phyloP scores from a whole-genome alignment of 1,140 invertebrate species.

The Leptestheria dahalacensis region DNA sequence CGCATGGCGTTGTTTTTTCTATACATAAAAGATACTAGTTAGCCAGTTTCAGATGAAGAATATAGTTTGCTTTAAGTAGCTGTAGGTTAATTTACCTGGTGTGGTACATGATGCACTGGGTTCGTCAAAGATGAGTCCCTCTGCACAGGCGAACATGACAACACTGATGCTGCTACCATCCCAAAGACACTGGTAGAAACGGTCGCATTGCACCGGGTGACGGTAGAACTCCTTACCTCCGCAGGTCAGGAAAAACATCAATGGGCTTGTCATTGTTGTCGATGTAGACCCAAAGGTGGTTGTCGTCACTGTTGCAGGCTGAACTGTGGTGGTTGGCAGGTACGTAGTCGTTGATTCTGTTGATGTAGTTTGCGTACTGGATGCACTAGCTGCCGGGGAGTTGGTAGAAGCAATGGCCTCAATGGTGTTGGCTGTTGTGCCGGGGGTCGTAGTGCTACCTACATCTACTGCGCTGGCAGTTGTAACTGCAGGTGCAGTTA shows the following conservation, averaged over 20 bases:
- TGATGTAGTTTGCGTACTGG: background rate
- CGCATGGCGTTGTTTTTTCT: too few relatives aligned
- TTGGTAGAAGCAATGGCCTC: background rate
- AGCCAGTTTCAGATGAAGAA: too few relatives aligned
- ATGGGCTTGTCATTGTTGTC: background rate
- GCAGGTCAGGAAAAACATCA: constrained; percentile 9
- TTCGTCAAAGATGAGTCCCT: constrained; percentile 58
- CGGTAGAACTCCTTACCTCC: constrained; percentile 27
- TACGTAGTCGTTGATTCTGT: background rate
- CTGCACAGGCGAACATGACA: constrained; percentile 52
- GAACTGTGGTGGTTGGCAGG: background rate
- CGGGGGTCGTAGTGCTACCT: background rate
- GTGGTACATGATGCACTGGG: constrained; percentile 49
- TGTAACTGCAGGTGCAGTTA: background rate
- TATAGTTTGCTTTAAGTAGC: too few relatives aligned
- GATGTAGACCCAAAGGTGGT: background rate
- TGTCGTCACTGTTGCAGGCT: background rate
- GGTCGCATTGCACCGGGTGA: constrained; percentile 66
- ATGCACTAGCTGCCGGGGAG: background rate
- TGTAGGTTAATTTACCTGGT: constrained; percentile 21
- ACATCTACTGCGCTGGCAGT: background rate
- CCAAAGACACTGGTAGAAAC: constrained; percentile 65
- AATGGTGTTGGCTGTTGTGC: background rate
- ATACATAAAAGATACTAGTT: too few relatives aligned
- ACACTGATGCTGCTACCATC: constrained; percentile 46